A percentile compares a stretch with the other conserved stretches of the same genome.
These are phyloP conservation scores for Pocillopora grandis DNA, from an alignment of 92 coral and sea anemone species.

Conservation along the genomic window DNA sequence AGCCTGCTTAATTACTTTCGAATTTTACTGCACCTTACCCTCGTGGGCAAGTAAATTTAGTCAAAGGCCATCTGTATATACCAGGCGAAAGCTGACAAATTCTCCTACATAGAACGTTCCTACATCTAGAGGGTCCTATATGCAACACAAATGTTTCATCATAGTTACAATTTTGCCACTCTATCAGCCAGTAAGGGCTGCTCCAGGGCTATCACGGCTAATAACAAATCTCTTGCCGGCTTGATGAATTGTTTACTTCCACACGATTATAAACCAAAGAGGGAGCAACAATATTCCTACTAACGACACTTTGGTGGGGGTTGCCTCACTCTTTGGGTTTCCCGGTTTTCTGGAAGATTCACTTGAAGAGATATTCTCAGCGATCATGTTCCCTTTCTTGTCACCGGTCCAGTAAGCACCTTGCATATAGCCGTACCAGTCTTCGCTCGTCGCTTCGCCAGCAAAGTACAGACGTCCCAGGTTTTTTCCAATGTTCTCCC, in stretches of 20 bases:
- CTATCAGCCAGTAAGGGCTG: too few relatives aligned
- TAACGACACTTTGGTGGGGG: not conserved
- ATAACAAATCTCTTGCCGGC: too few relatives aligned
- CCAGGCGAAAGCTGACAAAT: too few relatives aligned
- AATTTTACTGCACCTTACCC: too few relatives aligned
- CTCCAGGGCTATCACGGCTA: too few relatives aligned
- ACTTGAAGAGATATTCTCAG: not conserved
- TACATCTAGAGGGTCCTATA: too few relatives aligned
- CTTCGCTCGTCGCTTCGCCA: constrained; percentile 68
- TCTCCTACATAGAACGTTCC: too few relatives aligned
- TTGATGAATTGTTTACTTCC: not conserved
- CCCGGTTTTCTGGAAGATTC: not conserved
- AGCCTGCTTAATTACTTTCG: too few relatives aligned
- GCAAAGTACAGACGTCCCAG: constrained; percentile 64
- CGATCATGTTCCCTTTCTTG: constrained; percentile 23
- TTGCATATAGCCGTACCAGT: constrained; percentile 71
- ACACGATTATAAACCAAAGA: not conserved
- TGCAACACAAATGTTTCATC: too few relatives aligned
- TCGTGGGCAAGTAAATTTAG: too few relatives aligned
- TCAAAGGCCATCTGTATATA: too few relatives aligned
- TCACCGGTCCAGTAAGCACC: constrained; percentile 71
- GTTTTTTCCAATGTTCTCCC: constrained; percentile 39
- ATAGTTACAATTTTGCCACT: too few relatives aligned
- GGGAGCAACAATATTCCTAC: not conserved
- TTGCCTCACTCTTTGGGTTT: not conserved